These are phyloP conservation scores for Sinocyclocheilus maitianheensis DNA, from an alignment of 2,113 vertebrate genomes.

Conservation along the genomic window DNA sequence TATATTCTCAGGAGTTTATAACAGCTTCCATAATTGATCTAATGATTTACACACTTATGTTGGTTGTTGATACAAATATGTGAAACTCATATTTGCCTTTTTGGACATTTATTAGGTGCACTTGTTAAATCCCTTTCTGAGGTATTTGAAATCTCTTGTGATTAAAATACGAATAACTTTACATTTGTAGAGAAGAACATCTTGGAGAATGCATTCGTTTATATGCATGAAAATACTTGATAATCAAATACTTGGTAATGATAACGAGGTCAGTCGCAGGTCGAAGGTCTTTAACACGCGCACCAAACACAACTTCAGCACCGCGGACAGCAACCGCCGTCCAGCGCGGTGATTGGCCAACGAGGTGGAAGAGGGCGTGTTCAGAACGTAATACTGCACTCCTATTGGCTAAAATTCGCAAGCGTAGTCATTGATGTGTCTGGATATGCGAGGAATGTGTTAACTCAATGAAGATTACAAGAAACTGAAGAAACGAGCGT, in stretches of 20 bases:
- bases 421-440: neutral
- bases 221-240: neutral
- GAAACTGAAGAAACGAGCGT: slow-evolving; percentile 21
- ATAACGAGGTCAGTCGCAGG: neutral
- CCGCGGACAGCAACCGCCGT: slow-evolving; percentile 67
- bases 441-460: neutral
- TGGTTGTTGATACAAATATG: neutral
- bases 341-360: slow-evolving; percentile 62
- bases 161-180: neutral
- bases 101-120: neutral
- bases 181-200: neutral
- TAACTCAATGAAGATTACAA: slow-evolving; percentile 20
- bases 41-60: neutral
- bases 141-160: neutral
- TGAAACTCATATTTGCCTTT: neutral
- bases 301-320: slow-evolving; percentile 65
- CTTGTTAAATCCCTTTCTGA: neutral
- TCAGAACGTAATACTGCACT: neutral
- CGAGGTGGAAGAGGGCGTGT: slow-evolving; percentile 61
- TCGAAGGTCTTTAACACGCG: no score
- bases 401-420: slow-evolving; percentile 34
- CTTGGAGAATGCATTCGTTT: neutral
- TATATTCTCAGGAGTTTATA: neutral
- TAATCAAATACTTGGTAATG: neutral
- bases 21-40: neutral